Percentiles rank a stretch among this genome's conserved stretches.
Evolutionary conservation across 1,140 invertebrate species (phyloP).

Genomic region (Harlomillsia oculata): DNA sequence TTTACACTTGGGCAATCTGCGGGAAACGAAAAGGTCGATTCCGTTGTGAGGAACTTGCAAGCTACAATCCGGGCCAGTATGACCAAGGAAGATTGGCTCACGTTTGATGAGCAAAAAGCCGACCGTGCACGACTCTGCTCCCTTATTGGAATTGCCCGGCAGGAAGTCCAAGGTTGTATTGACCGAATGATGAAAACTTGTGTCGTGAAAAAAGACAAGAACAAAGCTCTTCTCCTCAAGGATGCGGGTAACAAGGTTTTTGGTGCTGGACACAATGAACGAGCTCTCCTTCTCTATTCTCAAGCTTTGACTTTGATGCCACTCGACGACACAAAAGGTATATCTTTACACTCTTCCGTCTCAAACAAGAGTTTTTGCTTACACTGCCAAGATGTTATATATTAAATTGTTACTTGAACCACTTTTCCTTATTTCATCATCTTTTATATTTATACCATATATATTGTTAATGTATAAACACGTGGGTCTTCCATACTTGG

Average conservation of each 20-base stretch:
- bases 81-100: slow-evolving; percentile 10
- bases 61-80: neutral
- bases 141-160: slow-evolving; percentile 4
- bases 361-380: neutral
- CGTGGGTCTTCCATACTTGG: too few species aligned
- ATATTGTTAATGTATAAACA: too few species aligned
- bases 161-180: slow-evolving; percentile 2
- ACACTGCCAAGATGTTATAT: too few species aligned
- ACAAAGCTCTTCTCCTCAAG: slow-evolving; percentile 54
- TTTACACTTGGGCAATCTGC: neutral
- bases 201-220: slow-evolving; percentile 11
- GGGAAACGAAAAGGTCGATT: neutral
- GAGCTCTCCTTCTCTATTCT: slow-evolving; percentile 63
- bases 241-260: slow-evolving; percentile 70
- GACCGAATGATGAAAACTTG: neutral
- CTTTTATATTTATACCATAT: neutral
- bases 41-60: slow-evolving; percentile 9
- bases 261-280: slow-evolving; percentile 60
- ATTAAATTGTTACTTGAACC: neutral
- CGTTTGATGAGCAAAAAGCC: slow-evolving; percentile 11
- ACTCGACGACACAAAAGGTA: slow-evolving; percentile 23
- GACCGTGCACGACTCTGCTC: slow-evolving; percentile 8
- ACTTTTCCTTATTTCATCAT: neutral
- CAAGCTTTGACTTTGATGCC: slow-evolving; percentile 38
- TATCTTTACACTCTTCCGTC: neutral